Conservation (phyloP, 2,888 invertebrate genomes). For the Danaus chrysippus region DNA sequence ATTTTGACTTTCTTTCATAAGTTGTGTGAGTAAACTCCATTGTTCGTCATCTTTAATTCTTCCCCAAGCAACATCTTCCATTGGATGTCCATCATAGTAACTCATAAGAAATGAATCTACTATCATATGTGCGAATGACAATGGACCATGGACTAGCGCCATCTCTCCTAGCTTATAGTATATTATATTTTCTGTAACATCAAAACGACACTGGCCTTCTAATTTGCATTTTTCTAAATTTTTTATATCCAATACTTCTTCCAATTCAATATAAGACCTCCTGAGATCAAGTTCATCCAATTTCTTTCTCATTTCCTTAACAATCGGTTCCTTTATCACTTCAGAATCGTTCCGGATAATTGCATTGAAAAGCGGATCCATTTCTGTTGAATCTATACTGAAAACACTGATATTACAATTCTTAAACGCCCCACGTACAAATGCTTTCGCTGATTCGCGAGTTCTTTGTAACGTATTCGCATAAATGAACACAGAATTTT, state of each 20-base stretch:
- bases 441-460: slow-evolving; percentile 49
- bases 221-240: slow-evolving; percentile 48
- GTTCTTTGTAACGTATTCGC: slow-evolving; percentile 59
- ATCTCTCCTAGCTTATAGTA: slow-evolving; percentile 45
- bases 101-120: slow-evolving; percentile 62
- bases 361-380: slow-evolving; percentile 53
- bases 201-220: slow-evolving; percentile 48
- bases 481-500: slow-evolving; percentile 46
- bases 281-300: slow-evolving; percentile 41
- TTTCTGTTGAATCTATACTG: slow-evolving; percentile 38
- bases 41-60: slow-evolving; percentile 42
- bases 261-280: slow-evolving; percentile 43
- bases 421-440: slow-evolving; percentile 50
- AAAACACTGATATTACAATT: slow-evolving; percentile 48
- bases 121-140: slow-evolving; percentile 45
- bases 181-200: slow-evolving; percentile 38
- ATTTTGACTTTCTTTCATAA: slow-evolving; percentile 48
- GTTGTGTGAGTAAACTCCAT: slow-evolving; percentile 46
- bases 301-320: slow-evolving; percentile 47
- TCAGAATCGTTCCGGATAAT: slow-evolving; percentile 44
- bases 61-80: slow-evolving; percentile 58
- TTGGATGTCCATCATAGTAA: slow-evolving; percentile 54
- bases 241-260: slow-evolving; percentile 51
- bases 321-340: slow-evolving; percentile 37
- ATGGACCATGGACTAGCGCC: slow-evolving; percentile 50